phyloP scores from a whole-genome alignment of 2,888 invertebrate genomes.

The Phorcus lineatus region DNA sequence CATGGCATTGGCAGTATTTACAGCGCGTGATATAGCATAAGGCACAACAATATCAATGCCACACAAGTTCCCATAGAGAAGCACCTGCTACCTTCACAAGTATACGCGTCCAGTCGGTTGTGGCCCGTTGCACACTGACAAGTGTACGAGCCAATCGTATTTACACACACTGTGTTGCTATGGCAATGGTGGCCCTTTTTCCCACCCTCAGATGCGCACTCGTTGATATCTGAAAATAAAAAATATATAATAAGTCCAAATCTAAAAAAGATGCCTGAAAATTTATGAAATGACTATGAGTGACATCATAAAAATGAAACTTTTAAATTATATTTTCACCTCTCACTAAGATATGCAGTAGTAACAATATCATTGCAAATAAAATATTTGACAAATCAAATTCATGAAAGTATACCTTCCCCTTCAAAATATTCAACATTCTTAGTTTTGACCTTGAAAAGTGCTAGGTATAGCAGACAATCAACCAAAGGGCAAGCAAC shows the following conservation, averaged over 20 bases:
- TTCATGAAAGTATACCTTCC: too few species aligned
- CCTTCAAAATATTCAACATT: too few species aligned
- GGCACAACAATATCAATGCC: slow-evolving; percentile 50
- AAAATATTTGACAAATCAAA: too few species aligned
- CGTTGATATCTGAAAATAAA: slow-evolving; percentile 85
- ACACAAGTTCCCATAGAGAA: slow-evolving; percentile 38
- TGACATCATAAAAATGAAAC: neutral
- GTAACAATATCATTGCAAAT: too few species aligned
- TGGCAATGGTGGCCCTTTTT: slow-evolving; percentile 85
- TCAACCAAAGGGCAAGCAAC: too few species aligned
- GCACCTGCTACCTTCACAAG: slow-evolving; percentile 60
- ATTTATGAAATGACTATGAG: neutral
- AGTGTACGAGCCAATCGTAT: slow-evolving; percentile 87
- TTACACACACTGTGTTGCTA: slow-evolving; percentile 88
- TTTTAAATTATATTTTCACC: neutral
- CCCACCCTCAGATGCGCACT: slow-evolving; percentile 84
- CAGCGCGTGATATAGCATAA: slow-evolving; percentile 42
- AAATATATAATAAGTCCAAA: neutral
- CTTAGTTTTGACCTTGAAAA: too few species aligned
- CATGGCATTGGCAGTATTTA: slow-evolving; percentile 29
- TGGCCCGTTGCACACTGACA: slow-evolving; percentile 90
- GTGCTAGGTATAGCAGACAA: too few species aligned
- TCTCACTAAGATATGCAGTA: too few species aligned
- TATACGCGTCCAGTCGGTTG: slow-evolving; percentile 68
- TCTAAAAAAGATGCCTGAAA: neutral